Base-by-base conservation (phyloP, 2,888 invertebrate genomes). In the Cephus pygmeus region DNA sequence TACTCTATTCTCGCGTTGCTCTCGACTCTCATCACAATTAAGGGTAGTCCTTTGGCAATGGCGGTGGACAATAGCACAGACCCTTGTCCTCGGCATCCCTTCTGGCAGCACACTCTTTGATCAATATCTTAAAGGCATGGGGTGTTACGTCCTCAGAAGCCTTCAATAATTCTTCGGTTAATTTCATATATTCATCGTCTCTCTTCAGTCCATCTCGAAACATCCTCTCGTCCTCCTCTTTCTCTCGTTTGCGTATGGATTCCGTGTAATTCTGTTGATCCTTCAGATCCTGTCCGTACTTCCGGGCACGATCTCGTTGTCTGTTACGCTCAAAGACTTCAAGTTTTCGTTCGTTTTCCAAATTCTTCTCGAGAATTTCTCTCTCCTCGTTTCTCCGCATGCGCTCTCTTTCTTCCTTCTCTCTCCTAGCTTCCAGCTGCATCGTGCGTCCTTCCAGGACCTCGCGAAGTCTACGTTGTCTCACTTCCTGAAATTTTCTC, bases 101-200 rank as follows among this genome's bases (percentile, higher is more conserved):
- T 68, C 83, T 85, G 69, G 80, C 80, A 6, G 81, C 83, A 79
- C 83, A 85, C 35, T 87, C 83, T 75, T 84, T 85, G 74, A 88
- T 75, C 76, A 85, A 77, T 34, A 79, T 77, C 80, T 85, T 85
- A 79, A 88, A 88, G 69, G 88, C 87, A 78, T 85, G 87, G n/a
- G 87, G 85, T 76, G 81, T 83, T 76, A 87, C 80, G 76, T 83
- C 82, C 76, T 88, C 86, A 40, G 88, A 85, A 77, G 86, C 84
- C n/a, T 82, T 80, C 76, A 85, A 69, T 68, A 87, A 77, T 74
- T 85, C 83, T n/a, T 85, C 81, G 33, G 82, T 81, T 73, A 86
- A 80, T 73, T 80, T 84, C 76, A 81, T 76, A 76, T 83, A 81
- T 77, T 88, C 87, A n/a, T 83, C 83, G 34, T 83, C 81, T 6